Evolutionary conservation across 2,888 invertebrate species (phyloP).

Genomic region (Callosobruchus maculatus): DNA sequence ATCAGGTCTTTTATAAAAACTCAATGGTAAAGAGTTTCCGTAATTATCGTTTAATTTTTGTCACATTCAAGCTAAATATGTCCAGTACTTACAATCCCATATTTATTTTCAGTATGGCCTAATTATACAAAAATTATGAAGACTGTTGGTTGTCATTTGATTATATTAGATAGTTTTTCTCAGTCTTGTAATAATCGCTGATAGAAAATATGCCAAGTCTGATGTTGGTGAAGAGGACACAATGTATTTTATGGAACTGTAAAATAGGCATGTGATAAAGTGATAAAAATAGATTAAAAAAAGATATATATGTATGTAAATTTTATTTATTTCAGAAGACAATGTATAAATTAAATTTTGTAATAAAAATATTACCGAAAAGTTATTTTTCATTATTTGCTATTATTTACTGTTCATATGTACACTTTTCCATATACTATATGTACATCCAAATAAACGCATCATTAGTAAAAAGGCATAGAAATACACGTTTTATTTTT

Average conservation of each 20-base stretch:
- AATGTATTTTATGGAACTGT: neutral
- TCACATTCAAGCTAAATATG: too few species aligned
- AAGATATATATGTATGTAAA: neutral
- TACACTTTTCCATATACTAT: neutral
- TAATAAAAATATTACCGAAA: neutral
- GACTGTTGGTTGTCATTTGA: neutral
- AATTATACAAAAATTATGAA: neutral
- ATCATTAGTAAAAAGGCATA: neutral
- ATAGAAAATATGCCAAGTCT: neutral
- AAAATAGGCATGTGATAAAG: neutral
- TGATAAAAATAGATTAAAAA: neutral
- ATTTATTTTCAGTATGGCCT: neutral
- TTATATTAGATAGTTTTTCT: neutral
- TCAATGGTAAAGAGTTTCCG: too few species aligned
- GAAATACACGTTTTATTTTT: neutral
- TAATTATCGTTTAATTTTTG: too few species aligned
- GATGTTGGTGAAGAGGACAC: neutral
- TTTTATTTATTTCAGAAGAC: neutral
- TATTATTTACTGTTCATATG: neutral
- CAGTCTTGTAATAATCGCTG: too few species aligned
- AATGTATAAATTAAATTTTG: neutral
- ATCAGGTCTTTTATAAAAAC: too few species aligned
- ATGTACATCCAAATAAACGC: neutral
- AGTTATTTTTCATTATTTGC: neutral
- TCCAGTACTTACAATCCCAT: too few species aligned